These are phyloP conservation scores for Clarias batrachus DNA, from an alignment of 2,113 vertebrate species.

Conservation along the genomic window DNA sequence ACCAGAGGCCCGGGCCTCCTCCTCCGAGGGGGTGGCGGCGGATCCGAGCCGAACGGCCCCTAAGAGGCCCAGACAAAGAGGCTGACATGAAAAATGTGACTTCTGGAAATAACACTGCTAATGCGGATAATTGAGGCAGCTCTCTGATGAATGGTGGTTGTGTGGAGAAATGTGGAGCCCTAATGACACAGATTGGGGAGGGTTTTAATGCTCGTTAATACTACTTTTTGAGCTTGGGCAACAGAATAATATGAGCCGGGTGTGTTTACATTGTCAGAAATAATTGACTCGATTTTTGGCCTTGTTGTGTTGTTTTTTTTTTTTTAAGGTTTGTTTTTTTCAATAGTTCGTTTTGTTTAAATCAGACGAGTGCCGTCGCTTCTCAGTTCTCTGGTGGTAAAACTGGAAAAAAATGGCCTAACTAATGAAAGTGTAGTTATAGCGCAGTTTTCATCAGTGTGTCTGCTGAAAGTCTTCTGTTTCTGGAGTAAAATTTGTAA, in stretches of 20 bases:
- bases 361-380: not conserved
- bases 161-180: conserved; percentile 42
- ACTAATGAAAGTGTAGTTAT: not conserved
- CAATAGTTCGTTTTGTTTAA: conserved; percentile 2
- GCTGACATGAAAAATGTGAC: conserved; percentile 55
- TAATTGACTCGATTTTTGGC: conserved; percentile 32
- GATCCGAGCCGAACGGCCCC: not conserved
- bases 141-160: conserved; percentile 48
- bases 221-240: conserved; percentile 7
- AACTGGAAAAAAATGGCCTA: not conserved
- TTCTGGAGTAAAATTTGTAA: too few relatives aligned
- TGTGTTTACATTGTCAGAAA: conserved; percentile 37
- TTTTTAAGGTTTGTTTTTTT: not conserved
- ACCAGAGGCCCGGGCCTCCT: conserved; percentile 13
- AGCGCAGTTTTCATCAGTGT: not conserved
- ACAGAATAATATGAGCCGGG: not conserved
- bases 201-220: conserved; percentile 29
- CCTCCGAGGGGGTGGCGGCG: not conserved
- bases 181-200: conserved; percentile 38
- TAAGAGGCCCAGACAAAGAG: conserved; percentile 26
- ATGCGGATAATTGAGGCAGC: conserved; percentile 50
- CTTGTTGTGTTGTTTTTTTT: conserved; percentile 24
- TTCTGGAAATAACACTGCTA: conserved; percentile 48
- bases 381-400: not conserved
- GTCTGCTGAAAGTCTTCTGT: too few relatives aligned